Conservation (phyloP, 2,797 vertebrate genomes). For the Mormyrus hasselquistii region DNA sequence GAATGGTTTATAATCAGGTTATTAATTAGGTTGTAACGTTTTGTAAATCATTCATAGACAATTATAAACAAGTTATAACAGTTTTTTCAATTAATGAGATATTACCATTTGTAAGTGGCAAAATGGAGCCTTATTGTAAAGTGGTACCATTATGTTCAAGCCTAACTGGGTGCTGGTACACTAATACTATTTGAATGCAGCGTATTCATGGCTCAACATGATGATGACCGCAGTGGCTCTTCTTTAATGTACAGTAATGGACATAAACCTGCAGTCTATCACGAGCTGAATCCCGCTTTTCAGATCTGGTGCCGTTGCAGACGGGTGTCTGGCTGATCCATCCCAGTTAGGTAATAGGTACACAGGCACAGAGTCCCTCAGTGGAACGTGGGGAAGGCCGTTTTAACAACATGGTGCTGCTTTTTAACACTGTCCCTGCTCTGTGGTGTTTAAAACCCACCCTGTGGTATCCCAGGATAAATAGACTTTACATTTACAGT, state of each 20-base stretch:
- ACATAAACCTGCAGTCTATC: not conserved
- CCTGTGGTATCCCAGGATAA: not conserved
- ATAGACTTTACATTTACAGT: not conserved
- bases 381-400: not conserved
- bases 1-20: not conserved
- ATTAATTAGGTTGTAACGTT: not conserved
- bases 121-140: not conserved
- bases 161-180: not conserved
- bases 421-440: not conserved
- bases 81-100: not conserved
- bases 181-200: not conserved
- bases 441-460: not conserved
- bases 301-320: not conserved
- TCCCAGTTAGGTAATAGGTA: not conserved
- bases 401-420: not conserved
- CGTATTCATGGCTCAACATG: not conserved
- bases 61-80: not conserved
- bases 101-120: not conserved
- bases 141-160: not conserved
- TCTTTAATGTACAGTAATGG: not conserved
- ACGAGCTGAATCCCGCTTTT: not conserved
- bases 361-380: not conserved
- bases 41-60: not conserved
- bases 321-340: not conserved
- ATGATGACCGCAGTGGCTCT: not conserved